Evolutionary conservation across 2,888 invertebrate species (phyloP).

Genomic region (Choreutis nemorana): DNA sequence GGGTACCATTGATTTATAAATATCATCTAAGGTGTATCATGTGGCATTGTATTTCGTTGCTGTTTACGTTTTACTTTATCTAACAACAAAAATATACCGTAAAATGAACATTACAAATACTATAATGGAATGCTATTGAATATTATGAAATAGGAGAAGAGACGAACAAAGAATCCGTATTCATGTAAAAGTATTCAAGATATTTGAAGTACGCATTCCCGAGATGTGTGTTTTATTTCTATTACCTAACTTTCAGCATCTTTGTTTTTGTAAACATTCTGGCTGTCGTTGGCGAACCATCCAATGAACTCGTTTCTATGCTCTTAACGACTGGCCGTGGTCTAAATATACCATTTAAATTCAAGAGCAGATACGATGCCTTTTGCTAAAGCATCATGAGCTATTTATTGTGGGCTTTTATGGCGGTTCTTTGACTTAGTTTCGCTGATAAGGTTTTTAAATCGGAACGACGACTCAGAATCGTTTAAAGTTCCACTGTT

Average conservation of each 20-base stretch:
- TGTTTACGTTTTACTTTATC: too few species aligned
- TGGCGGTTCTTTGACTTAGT: conserved; percentile 32
- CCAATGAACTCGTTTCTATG: conserved; percentile 58
- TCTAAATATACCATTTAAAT: conserved; percentile 59
- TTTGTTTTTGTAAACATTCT: conserved; percentile 49
- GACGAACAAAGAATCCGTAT: too few species aligned
- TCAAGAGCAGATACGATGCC: conserved; percentile 47
- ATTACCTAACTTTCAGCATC: conserved; percentile 38
- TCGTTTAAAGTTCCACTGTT: not conserved
- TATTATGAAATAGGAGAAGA: too few species aligned
- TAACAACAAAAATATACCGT: too few species aligned
- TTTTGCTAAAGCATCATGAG: conserved; percentile 36
- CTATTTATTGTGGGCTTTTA: conserved; percentile 44
- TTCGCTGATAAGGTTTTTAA: conserved; percentile 17
- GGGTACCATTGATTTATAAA: too few species aligned
- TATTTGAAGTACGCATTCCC: too few species aligned
- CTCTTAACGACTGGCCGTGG: conserved; percentile 44
- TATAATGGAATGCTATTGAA: too few species aligned
- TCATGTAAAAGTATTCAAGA: too few species aligned
- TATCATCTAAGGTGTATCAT: too few species aligned
- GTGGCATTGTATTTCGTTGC: too few species aligned
- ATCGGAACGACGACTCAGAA: not conserved
- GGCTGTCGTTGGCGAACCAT: conserved; percentile 44
- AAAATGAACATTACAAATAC: too few species aligned
- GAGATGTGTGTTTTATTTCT: conserved; percentile 47